A percentile compares a stretch with the other conserved stretches of the same genome.
Evolutionary conservation across 1,140 invertebrate genomes (phyloP).

Genomic region (Diabrotica virgifera): DNA sequence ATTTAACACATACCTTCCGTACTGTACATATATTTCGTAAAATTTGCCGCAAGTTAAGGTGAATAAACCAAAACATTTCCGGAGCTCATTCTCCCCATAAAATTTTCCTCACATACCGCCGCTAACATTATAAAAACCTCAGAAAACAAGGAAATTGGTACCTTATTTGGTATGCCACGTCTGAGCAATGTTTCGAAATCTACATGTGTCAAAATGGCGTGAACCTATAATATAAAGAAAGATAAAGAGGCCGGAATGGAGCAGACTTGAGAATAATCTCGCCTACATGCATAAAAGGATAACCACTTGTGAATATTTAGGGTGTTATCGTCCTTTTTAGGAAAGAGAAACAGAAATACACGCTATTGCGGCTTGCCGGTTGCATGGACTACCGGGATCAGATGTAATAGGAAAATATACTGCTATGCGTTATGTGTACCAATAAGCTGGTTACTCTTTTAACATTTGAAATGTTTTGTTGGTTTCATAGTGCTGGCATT

Average conservation of each 20-base stretch:
- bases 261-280: constrained; percentile 24
- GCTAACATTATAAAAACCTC: constrained; percentile 6
- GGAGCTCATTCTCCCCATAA: background rate
- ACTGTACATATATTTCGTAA: no score
- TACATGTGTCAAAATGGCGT: constrained; percentile 34
- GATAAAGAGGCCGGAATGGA: constrained; percentile 34
- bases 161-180: constrained; percentile 38
- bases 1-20: no score
- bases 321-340: constrained; percentile 29
- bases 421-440: no score
- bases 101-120: constrained; percentile 4
- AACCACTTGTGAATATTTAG: constrained; percentile 41
- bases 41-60: no score
- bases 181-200: constrained; percentile 37
- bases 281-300: constrained; percentile 32
- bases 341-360: background rate
- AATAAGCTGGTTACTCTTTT: no score
- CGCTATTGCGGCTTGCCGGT: constrained; percentile 5
- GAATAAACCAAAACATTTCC: no score
- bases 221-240: constrained; percentile 37
- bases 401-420: no score
- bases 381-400: no score
- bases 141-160: constrained; percentile 6
- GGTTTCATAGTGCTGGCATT: no score
- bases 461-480: no score